Percentiles rank a stretch among this genome's conserved stretches.
These are phyloP conservation scores for Eubasilissa splendida DNA, from an alignment of 2,888 invertebrate genomes.

Conservation along the genomic window DNA sequence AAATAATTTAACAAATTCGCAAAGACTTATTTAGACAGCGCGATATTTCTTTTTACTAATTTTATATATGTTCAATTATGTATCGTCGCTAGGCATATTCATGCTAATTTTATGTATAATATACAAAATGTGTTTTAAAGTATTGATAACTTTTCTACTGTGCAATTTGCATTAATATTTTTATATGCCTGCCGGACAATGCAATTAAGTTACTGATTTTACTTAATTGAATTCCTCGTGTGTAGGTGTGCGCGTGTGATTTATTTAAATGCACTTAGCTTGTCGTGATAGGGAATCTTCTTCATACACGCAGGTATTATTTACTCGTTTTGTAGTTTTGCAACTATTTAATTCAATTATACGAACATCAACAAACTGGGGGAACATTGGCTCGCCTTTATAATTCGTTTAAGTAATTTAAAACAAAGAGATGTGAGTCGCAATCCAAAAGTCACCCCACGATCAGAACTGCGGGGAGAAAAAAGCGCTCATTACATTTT, in stretches of 20 bases:
- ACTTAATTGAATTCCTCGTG: conserved; percentile 13
- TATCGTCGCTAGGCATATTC: no score
- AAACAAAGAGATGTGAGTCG: conserved; percentile 12
- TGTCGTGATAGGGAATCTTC: conserved; percentile 18
- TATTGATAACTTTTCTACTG: conserved; percentile 6
- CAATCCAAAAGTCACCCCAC: conserved; percentile 9
- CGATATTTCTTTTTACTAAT: no score
- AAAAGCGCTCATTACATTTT: no score
- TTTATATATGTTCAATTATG: no score
- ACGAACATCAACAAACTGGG: conserved; percentile 19
- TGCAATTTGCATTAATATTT: conserved; percentile 1
- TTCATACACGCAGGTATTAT: conserved; percentile 8
- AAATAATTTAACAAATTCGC: no score
- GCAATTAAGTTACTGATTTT: not conserved
- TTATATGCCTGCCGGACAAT: not conserved
- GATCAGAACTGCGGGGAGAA: no score
- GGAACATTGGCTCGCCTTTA: conserved; percentile 21
- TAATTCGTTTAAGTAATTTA: conserved; percentile 2
- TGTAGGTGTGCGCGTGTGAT: not conserved
- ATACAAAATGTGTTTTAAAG: no score
- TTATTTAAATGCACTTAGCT: not conserved
- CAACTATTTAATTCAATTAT: conserved; percentile 9
- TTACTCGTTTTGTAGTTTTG: conserved; percentile 27
- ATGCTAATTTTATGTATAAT: no score
- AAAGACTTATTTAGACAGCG: no score